Evolutionary conservation across 2,113 vertebrate genomes (phyloP).

Genomic region (Cynocephalus volans): DNA sequence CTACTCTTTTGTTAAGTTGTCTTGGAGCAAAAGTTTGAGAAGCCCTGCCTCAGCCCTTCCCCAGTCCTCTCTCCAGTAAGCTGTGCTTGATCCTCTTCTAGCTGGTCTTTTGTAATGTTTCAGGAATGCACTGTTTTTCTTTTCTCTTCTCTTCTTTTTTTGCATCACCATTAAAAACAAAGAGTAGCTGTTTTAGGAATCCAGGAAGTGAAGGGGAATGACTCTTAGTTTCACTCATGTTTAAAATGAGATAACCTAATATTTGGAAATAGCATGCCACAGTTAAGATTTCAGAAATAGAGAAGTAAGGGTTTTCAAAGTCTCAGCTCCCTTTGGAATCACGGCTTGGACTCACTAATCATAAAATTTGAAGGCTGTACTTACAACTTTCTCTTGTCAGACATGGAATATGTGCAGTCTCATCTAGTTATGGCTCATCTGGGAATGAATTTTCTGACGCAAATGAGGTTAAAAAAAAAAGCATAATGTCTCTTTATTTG

Average conservation of each 20-base stretch:
- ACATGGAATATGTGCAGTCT: neutral
- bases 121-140: conserved; percentile 75
- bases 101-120: conserved; percentile 62
- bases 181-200: conserved; percentile 52
- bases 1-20: neutral
- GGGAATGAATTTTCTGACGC: conserved; percentile 70
- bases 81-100: neutral
- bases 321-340: neutral
- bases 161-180: conserved; percentile 49
- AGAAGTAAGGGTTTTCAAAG: neutral
- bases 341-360: neutral
- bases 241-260: conserved; percentile 62
- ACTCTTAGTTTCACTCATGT: conserved; percentile 53
- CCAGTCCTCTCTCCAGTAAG: neutral
- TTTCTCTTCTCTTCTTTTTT: neutral
- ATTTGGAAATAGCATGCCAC: neutral
- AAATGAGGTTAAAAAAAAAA: conserved; percentile 50
- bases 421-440: conserved; percentile 38
- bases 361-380: conserved; percentile 33
- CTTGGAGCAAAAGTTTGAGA: neutral
- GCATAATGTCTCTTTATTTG: conserved; percentile 57
- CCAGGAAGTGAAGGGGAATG: conserved; percentile 9
- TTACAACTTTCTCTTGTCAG: conserved; percentile 40
- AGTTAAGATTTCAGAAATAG: conserved; percentile 3
- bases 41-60: neutral